These are phyloP conservation scores for Hemichromis elongatus DNA, from an alignment of 2,113 vertebrate genomes.

Conservation along the genomic window DNA sequence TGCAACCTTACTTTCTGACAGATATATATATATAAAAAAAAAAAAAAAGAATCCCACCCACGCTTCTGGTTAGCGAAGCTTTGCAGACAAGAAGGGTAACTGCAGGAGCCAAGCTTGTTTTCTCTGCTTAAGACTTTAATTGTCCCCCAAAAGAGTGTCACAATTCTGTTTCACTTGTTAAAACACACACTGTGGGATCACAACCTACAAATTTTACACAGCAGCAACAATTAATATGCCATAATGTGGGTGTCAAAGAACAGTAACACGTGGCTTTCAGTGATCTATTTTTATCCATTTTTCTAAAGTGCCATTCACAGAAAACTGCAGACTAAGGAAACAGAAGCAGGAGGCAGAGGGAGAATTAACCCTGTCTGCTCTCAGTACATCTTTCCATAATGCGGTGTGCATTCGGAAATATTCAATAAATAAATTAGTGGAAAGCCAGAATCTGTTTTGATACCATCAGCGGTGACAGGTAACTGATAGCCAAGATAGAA, in stretches of 20 bases:
- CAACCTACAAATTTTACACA: not conserved
- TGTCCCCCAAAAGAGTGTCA: not conserved
- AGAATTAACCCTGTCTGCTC: not conserved
- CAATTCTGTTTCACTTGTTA: not conserved
- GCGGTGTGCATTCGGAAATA: not conserved
- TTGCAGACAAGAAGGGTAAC: not conserved
- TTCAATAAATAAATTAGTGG: not conserved
- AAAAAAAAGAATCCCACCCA: not conserved
- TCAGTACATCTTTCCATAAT: not conserved
- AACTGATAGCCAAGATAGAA: slow-evolving; percentile 29
- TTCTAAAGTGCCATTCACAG: not conserved
- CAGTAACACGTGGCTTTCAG: not conserved
- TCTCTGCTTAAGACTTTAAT: not conserved
- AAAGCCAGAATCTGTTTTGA: not conserved
- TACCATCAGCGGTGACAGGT: not conserved
- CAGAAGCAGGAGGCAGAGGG: not conserved
- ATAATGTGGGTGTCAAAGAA: not conserved
- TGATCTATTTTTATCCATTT: not conserved
- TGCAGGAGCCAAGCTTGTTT: not conserved
- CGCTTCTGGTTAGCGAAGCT: not conserved
- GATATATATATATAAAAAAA: too few species aligned
- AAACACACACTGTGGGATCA: not conserved
- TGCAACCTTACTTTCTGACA: not conserved
- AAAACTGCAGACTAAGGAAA: not conserved
- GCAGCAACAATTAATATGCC: not conserved